phyloP scores from a whole-genome alignment of 2,113 vertebrate genomes.

The Enhydra lutris region DNA sequence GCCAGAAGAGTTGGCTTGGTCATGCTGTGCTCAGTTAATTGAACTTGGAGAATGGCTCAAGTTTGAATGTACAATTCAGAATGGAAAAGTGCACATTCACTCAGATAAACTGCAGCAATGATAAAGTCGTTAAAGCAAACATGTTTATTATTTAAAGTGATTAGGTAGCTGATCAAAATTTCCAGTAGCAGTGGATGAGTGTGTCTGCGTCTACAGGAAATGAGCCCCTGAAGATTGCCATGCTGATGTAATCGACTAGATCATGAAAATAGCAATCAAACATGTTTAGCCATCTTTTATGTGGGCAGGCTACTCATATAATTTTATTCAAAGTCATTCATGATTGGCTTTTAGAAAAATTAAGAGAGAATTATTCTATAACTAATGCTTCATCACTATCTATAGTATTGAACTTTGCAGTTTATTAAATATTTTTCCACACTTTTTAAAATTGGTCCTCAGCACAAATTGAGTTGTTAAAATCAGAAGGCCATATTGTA shows the following conservation, averaged over 20 bases:
- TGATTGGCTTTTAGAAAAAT: background rate
- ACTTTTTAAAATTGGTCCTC: background rate
- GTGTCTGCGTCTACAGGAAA: background rate
- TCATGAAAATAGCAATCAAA: background rate
- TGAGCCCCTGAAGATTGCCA: no score
- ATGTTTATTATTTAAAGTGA: background rate
- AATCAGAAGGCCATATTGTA: background rate
- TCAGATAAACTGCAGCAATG: background rate
- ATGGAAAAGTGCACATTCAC: background rate
- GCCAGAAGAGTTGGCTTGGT: background rate
- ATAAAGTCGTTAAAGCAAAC: background rate
- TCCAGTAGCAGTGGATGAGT: background rate
- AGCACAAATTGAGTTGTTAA: background rate
- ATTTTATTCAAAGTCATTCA: background rate
- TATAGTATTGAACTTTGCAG: background rate
- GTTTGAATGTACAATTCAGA: background rate
- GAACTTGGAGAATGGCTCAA: fast-evolving
- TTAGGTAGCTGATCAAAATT: background rate
- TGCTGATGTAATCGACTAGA: background rate
- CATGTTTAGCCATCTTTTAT: background rate
- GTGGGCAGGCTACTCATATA: background rate
- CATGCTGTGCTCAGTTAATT: no score
- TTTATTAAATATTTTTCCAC: background rate
- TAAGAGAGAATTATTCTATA: background rate
- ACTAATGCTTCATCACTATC: background rate